phyloP scores from a whole-genome alignment of 2,797 vertebrate species.

The Clarias fuscus region DNA sequence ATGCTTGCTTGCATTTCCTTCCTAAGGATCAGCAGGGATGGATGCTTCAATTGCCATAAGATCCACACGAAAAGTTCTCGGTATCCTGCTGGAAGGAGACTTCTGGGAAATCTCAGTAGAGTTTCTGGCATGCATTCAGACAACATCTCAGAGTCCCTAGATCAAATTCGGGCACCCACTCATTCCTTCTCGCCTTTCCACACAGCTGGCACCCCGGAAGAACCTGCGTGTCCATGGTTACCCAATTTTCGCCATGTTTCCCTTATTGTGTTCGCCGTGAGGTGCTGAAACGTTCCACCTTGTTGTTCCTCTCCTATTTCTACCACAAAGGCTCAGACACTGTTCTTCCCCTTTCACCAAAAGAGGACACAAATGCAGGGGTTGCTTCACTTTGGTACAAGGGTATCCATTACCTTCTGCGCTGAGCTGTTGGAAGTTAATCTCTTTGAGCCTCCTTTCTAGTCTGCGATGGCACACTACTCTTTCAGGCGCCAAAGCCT shows the following conservation, averaged over 20 bases:
- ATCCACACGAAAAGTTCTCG: slow-evolving; percentile 36
- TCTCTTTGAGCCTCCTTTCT: slow-evolving; percentile 70
- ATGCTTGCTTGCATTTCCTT: slow-evolving; percentile 22
- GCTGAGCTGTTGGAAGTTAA: slow-evolving; percentile 72
- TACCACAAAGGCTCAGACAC: slow-evolving; percentile 60
- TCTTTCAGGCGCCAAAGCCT: slow-evolving; percentile 46
- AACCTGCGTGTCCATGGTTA: slow-evolving; percentile 58
- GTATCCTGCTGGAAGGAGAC: slow-evolving; percentile 7
- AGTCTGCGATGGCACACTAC: slow-evolving; percentile 23
- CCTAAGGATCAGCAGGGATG: slow-evolving; percentile 26
- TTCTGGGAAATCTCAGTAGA: slow-evolving; percentile 60
- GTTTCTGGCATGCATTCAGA: slow-evolving; percentile 15
- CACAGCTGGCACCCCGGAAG: slow-evolving; percentile 28
- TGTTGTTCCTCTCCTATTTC: slow-evolving; percentile 67
- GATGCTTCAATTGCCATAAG: slow-evolving; percentile 32
- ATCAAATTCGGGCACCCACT: slow-evolving; percentile 41
- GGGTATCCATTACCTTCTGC: slow-evolving; percentile 79
- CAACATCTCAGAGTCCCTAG: slow-evolving; percentile 30
- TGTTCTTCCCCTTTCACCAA: slow-evolving; percentile 65
- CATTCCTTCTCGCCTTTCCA: slow-evolving; percentile 21
- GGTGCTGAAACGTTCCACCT: slow-evolving; percentile 68
- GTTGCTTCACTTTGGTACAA: slow-evolving; percentile 72
- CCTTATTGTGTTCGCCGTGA: slow-evolving; percentile 60
- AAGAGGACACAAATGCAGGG: slow-evolving; percentile 67
- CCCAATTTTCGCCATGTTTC: slow-evolving; percentile 55